Conservation (phyloP, 2,797 vertebrate species). For the Acanthurus lineatus region DNA sequence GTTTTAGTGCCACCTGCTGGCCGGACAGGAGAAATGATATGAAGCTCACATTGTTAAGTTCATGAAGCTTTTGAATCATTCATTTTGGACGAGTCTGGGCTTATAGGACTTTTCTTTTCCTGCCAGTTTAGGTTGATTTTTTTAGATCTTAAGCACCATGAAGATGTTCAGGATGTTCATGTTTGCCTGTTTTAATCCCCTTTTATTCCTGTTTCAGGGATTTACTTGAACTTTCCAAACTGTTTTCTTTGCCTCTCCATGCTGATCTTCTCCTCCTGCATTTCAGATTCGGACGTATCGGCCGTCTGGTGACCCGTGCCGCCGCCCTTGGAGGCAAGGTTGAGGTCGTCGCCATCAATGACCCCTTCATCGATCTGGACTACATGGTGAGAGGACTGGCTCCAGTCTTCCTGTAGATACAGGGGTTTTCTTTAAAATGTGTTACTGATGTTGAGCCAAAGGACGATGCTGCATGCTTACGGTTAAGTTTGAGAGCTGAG, state of each 20-base stretch:
- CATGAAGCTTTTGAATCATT: not conserved
- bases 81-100: not conserved
- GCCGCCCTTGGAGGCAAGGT: conserved; percentile 87
- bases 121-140: not conserved
- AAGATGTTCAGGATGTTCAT: not conserved
- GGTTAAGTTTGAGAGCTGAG: not conserved
- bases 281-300: conserved; percentile 96
- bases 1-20: conserved; percentile 43
- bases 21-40: not conserved
- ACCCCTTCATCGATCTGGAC: conserved; percentile 97
- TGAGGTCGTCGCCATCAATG: conserved; percentile 94
- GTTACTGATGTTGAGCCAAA: not conserved
- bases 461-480: too few species aligned
- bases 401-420: too few species aligned
- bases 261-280: not conserved
- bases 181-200: not conserved
- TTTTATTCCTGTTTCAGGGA: not conserved
- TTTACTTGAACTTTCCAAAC: not conserved
- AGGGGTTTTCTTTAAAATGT: too few species aligned
- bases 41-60: not conserved
- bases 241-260: too few species aligned
- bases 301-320: conserved; percentile 95
- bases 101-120: not conserved
- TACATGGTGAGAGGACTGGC: conserved; percentile 93
- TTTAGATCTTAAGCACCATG: too few species aligned